A percentile compares a stretch with the other conserved stretches of the same genome.
Evolutionary conservation across 2,888 invertebrate genomes (phyloP).

Genomic region (Plebejus argus): DNA sequence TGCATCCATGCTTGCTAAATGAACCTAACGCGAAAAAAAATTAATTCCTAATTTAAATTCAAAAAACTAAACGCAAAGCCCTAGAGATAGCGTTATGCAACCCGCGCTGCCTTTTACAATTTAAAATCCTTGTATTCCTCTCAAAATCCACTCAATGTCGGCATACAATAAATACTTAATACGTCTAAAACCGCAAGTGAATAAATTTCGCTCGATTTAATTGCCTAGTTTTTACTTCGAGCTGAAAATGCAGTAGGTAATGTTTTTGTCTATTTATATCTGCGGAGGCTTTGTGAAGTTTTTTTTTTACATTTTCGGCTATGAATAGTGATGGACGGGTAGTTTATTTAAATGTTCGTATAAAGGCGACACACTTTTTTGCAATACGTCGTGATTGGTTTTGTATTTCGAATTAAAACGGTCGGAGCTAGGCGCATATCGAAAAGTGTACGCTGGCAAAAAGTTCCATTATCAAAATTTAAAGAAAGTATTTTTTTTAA

Average conservation of each 20-base stretch:
- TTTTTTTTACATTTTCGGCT: conserved; percentile 15
- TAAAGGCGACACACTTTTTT: conserved; percentile 21
- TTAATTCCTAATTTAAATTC: neutral
- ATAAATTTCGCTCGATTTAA: conserved; percentile 34
- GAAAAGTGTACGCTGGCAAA: neutral
- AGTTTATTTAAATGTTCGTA: conserved; percentile 23
- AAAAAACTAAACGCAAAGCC: neutral
- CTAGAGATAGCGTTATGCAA: neutral
- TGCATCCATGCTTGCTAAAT: neutral
- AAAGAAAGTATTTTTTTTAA: neutral
- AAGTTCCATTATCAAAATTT: neutral
- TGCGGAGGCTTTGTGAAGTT: conserved; percentile 17
- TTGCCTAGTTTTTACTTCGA: conserved; percentile 26
- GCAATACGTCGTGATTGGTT: conserved; percentile 20
- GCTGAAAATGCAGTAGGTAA: conserved; percentile 3
- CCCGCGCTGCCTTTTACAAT: neutral
- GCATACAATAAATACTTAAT: conserved; percentile 15
- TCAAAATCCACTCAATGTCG: conserved; percentile 15
- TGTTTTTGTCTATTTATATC: neutral
- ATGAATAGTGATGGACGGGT: conserved; percentile 16
- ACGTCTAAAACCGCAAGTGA: conserved; percentile 32
- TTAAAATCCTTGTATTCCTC: conserved; percentile 9
- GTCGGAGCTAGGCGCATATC: neutral
- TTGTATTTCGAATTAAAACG: conserved; percentile 11
- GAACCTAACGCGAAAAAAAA: neutral